phyloP scores from a whole-genome alignment of 2,888 invertebrate species.

The Pandemis heparana region DNA sequence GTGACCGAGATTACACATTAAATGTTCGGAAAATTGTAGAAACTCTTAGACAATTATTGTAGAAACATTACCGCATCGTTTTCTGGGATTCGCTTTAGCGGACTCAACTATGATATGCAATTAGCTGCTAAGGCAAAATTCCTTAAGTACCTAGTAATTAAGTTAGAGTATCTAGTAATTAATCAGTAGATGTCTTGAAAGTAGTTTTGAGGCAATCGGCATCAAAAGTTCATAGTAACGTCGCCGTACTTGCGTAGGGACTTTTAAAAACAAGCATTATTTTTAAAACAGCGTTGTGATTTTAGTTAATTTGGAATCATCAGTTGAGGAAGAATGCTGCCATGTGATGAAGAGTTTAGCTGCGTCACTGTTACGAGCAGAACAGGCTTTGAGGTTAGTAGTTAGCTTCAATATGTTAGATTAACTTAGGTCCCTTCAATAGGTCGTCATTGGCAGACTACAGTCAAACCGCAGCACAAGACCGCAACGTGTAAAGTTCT shows the following conservation, averaged over 20 bases:
- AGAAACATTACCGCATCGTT: not conserved
- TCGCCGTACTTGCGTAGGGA: not conserved
- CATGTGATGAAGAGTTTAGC: constrained; percentile 67
- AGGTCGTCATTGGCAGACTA: too few relatives aligned
- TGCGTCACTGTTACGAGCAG: constrained; percentile 63
- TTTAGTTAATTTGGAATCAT: constrained; percentile 52
- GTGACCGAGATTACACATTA: not conserved
- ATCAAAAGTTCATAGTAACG: not conserved
- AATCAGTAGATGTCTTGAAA: too few relatives aligned
- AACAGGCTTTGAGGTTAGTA: constrained; percentile 68
- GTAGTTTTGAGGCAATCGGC: not conserved
- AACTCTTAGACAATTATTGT: not conserved
- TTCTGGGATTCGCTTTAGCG: not conserved
- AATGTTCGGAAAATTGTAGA: not conserved
- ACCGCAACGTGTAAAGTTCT: too few relatives aligned
- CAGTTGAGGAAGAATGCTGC: constrained; percentile 68
- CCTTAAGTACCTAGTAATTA: too few relatives aligned
- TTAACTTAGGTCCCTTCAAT: too few relatives aligned
- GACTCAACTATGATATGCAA: not conserved
- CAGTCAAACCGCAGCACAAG: not conserved
- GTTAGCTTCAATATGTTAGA: not conserved
- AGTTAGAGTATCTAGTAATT: too few relatives aligned
- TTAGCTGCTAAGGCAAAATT: not conserved
- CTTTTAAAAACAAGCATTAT: not conserved
- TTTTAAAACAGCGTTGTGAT: constrained; percentile 13